Percentiles rank a stretch among this genome's conserved stretches.
Evolutionary conservation across 2,888 invertebrate species (phyloP).

Genomic region (Cybosia mesomella): DNA sequence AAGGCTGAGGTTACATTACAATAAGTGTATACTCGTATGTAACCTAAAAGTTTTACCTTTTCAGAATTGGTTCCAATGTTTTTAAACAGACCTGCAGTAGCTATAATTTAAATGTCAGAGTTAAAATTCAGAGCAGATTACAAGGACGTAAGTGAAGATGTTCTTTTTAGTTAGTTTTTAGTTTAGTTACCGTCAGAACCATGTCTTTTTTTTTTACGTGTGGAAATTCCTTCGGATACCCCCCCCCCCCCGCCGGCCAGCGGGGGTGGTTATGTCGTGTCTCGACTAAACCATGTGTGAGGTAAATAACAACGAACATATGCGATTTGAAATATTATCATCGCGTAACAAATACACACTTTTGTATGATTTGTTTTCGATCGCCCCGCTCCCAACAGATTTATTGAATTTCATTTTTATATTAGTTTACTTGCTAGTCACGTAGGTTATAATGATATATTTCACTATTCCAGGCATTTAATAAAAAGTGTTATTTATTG

Average conservation of each 20-base stretch:
- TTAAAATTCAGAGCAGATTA: too few relatives aligned
- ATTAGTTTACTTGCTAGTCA: slow-evolving; percentile 9
- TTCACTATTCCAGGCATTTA: neutral
- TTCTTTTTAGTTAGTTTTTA: too few relatives aligned
- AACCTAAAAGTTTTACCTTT: neutral
- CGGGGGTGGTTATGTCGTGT: too few relatives aligned
- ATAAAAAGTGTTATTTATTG: slow-evolving; percentile 9
- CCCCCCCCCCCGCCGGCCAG: too few relatives aligned
- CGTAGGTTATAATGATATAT: slow-evolving; percentile 16
- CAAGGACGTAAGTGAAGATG: too few relatives aligned
- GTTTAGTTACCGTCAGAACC: too few relatives aligned
- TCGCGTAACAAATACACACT: neutral
- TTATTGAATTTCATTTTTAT: slow-evolving; percentile 20
- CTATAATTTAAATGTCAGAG: neutral
- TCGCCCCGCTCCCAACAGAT: slow-evolving; percentile 9
- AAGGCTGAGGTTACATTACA: neutral
- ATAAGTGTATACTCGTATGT: neutral
- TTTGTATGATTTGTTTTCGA: neutral
- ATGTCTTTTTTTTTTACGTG: too few relatives aligned
- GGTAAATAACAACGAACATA: too few relatives aligned
- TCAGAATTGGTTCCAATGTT: neutral
- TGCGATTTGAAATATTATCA: too few relatives aligned
- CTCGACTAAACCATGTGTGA: too few relatives aligned
- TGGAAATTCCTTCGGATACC: neutral
- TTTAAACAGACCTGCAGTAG: too few relatives aligned